Evolutionary conservation across 2,113 vertebrate species (phyloP), one percentile per base, ranked within the genome.

Genomic region (Rhea pennata): DNA sequence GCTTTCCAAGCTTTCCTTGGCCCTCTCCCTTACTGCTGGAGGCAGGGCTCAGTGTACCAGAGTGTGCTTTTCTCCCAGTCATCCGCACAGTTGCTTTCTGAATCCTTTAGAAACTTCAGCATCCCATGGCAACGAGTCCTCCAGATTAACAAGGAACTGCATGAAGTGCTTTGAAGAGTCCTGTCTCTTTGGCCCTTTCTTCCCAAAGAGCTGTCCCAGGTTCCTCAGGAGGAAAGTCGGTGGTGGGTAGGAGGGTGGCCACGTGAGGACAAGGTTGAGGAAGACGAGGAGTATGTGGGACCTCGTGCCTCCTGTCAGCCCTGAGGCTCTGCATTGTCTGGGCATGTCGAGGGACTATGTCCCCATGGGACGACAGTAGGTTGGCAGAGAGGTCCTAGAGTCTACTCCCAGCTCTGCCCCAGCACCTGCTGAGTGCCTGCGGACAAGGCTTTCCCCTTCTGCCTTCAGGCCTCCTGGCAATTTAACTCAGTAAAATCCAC

Each of bases 311-410:
- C 23, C 59, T 87, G 69, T 13, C 59, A 17, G 14, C 8, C 6
- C 15, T 3, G 7, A 44, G 39, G 36, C 14, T 50, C 10, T 22
- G 24, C 33, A 26, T 29, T 33, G 29, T 46, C 50, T 84, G 59
- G n/a, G 5, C 51, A 27, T 48, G 31, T n/a, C 58, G 54, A 39
- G 7, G 15, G 7, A 61, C 22, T 17, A 7, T 0, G 1, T 39
- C 31, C 26, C 79, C 44, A 22, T 9, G 5, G 14, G 15, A 14
- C 42, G 50, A 80, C 12, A 26, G 33, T 31, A 33, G 39, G 20
- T 21, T 40, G 31, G 66, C 27, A 5, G 13, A 50, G 31, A 42
- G 31, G 36, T 62, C 31, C 48, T 59, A 42, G 10, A 12, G 44
- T 24, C 22, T 54, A 5, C 5, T 76, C 33, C 29, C 50, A 48